Evolutionary conservation across 1,140 invertebrate species (phyloP), one percentile per base, ranked within the genome.

Genomic region (Ditylenchus dipsaci): DNA sequence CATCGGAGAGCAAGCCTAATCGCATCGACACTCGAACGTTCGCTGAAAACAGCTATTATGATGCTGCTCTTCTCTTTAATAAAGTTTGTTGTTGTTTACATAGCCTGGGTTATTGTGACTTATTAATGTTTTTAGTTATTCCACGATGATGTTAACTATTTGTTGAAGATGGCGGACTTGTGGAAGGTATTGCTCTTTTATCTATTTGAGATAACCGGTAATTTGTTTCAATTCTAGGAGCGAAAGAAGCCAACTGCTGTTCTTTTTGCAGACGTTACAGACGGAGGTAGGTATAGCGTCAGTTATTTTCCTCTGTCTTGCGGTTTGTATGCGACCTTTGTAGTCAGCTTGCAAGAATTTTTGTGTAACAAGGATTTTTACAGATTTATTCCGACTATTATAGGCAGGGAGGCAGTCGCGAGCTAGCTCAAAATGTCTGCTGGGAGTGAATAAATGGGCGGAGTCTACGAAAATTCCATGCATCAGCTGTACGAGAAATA

Each of bases 91-190:
- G 62, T 64, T 60, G 21, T 15, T 33, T 64, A 72, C 13, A 63
- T 33, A 38, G 21, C 21, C 26, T 43, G 19, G 15, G 21, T n/a
- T 38, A 38, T 5, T 15, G 21, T 23, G 3, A 68, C 23, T 73
- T n/a, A 65, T 64, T 5, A n/a, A 29, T 19, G n/a, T 19, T 26
- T 79, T 19, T 93, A 97, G 86, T 87, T 99, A 42, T 99, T 98
- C 83, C 85, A 88, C 74, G 91, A 96, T 83, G 96, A 99, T 83
- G 96, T 99, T 33, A 88, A 91, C 68, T 97, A 97, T 84, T 86
- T 99, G 59, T 83, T 97, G 23, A 90, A 88, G 29, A 97, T 99
- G 94, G 89, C 90, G 64, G 91, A 95, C 83, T 84, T 99, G 15
- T 99, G 95, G 95, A 87, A 89, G 77, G 33, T 38, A 38, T 38